Evolutionary conservation across 2,113 vertebrate genomes (phyloP).

Genomic region (Climacteris rufus): DNA sequence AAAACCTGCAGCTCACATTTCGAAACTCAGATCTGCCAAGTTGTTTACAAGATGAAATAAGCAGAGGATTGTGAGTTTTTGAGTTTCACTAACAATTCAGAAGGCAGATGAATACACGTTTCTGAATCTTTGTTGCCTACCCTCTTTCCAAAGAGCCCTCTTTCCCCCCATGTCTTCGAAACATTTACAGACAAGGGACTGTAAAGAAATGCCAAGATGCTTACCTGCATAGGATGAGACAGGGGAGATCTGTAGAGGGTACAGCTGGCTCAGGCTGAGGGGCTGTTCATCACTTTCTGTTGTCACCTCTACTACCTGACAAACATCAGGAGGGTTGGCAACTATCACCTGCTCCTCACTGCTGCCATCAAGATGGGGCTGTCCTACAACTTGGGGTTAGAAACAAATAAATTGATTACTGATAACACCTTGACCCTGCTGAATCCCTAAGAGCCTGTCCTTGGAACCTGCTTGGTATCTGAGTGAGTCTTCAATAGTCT

Average conservation of each 20-base stretch:
- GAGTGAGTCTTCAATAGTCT: background rate
- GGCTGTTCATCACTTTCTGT: slow-evolving; percentile 95
- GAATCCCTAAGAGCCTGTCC: background rate
- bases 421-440: accelerated
- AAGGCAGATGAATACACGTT: background rate
- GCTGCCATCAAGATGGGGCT: slow-evolving; percentile 66
- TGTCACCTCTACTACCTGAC: slow-evolving; percentile 96
- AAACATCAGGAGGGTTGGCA: slow-evolving; percentile 90
- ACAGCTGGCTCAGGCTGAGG: slow-evolving; percentile 88
- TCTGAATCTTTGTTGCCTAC: background rate
- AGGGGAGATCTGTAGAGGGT: slow-evolving; percentile 95
- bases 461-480: background rate
- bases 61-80: background rate
- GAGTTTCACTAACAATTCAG: background rate
- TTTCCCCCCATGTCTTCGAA: background rate
- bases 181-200: background rate
- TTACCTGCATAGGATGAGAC: slow-evolving; percentile 91
- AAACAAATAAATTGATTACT: slow-evolving; percentile 6
- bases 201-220: slow-evolving; percentile 2
- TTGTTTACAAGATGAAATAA: background rate
- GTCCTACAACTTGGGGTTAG: slow-evolving; percentile 71
- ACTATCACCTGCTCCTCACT: slow-evolving; percentile 87
- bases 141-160: background rate
- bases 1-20: background rate
- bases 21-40: background rate